Percentiles rank a stretch among this genome's conserved stretches.
Evolutionary conservation across 2,797 vertebrate species (phyloP).

Genomic region (Rhinoraja longicauda): DNA sequence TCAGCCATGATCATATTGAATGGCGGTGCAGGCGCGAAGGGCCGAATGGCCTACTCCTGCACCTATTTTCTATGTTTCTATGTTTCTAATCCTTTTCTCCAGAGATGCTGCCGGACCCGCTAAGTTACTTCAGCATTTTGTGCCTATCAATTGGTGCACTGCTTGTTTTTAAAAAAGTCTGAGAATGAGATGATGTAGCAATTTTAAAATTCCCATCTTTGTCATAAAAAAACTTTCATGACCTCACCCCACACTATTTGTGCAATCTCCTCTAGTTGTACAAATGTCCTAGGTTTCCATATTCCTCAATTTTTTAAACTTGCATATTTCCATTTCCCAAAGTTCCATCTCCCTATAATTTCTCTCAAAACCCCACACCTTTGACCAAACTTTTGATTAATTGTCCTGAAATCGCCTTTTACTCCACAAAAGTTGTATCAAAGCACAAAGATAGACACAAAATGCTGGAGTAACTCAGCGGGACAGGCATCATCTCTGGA

Average conservation of each 20-base stretch:
- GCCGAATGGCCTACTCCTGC: no score
- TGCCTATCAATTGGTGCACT: not conserved
- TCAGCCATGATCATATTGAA: no score
- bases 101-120: no score
- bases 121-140: no score
- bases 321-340: not conserved
- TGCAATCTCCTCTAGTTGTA: no score
- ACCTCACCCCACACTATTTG: no score
- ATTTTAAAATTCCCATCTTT: not conserved
- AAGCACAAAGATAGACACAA: no score
- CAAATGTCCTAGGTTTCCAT: not conserved
- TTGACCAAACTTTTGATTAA: not conserved
- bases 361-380: not conserved
- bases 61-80: no score
- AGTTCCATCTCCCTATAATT: not conserved
- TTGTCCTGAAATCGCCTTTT: not conserved
- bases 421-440: not conserved
- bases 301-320: not conserved
- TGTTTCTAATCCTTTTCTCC: no score
- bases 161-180: not conserved
- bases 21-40: no score
- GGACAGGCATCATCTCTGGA: no score
- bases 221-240: not conserved
- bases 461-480: no score
- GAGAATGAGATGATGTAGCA: not conserved